Percentiles rank a stretch among this genome's conserved stretches.
Evolutionary conservation across 2,113 vertebrate species (phyloP).

Genomic region (Cathartes aura): DNA sequence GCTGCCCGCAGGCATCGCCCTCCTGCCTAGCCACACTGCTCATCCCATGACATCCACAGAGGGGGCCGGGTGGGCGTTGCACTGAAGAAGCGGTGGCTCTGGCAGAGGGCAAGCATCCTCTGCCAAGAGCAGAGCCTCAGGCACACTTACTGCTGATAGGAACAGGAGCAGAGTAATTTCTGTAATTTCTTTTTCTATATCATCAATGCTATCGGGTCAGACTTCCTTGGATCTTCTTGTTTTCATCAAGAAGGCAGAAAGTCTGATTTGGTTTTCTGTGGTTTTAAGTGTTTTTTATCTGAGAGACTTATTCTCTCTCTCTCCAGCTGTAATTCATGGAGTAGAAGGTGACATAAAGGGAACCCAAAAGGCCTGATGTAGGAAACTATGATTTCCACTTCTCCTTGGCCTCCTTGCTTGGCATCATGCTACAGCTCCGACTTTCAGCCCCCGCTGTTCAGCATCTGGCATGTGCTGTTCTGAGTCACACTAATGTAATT

Average conservation of each 20-base stretch:
- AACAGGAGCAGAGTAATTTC: neutral
- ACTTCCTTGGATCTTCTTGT: neutral
- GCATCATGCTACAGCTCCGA: neutral
- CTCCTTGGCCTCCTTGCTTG: neutral
- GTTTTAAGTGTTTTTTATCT: neutral
- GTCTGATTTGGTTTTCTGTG: neutral
- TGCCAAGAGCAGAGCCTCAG: neutral
- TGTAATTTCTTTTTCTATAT: neutral
- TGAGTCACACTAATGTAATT: neutral
- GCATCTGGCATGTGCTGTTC: neutral
- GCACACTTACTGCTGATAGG: neutral
- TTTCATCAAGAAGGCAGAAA: neutral
- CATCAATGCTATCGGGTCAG: neutral
- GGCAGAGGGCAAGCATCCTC: neutral
- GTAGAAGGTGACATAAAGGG: neutral
- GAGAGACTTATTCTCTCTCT: neutral
- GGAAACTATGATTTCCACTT: neutral
- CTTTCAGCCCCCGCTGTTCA: neutral
- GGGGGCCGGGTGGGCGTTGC: fast-evolving
- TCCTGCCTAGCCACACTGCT: neutral
- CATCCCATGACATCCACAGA: neutral
- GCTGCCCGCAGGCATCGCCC: fast-evolving
- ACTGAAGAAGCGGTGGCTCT: neutral
- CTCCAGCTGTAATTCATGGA: neutral
- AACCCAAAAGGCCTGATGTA: neutral